Percentiles rank a stretch among this genome's conserved stretches.
Evolutionary conservation across 2,888 invertebrate genomes (phyloP).

Genomic region (Watsonalla cultraria): DNA sequence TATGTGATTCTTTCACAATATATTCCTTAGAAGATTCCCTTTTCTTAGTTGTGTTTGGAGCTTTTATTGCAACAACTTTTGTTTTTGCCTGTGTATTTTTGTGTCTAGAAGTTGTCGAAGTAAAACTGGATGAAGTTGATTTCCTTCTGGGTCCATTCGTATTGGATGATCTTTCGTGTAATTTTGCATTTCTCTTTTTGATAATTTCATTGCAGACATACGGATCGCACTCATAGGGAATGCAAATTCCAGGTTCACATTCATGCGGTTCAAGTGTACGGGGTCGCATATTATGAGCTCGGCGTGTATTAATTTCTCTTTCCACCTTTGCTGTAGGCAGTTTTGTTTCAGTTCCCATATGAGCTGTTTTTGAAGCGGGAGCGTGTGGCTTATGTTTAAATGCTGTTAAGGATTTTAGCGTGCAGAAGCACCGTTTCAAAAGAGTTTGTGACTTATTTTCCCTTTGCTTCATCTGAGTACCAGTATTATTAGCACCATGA

Average conservation of each 20-base stretch:
- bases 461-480: conserved; percentile 6
- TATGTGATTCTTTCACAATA: background rate
- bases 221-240: conserved; percentile 23
- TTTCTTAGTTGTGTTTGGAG: background rate
- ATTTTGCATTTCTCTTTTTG: conserved; percentile 20
- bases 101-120: conserved; percentile 12
- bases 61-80: background rate
- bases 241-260: conserved; percentile 23
- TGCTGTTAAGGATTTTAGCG: conserved; percentile 13
- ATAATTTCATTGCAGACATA: conserved; percentile 26
- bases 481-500: conserved; percentile 3
- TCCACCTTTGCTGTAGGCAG: background rate
- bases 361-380: background rate
- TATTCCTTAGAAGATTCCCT: conserved; percentile 2
- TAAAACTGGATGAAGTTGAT: conserved; percentile 16
- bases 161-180: conserved; percentile 12
- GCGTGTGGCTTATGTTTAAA: conserved; percentile 4
- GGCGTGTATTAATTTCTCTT: background rate
- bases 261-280: conserved; percentile 11
- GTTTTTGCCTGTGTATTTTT: conserved; percentile 10
- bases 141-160: conserved; percentile 12
- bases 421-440: conserved; percentile 16
- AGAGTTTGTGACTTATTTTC: conserved; percentile 7
- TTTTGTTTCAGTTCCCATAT: background rate
- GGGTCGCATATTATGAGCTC: background rate